Conservation (phyloP, 2,113 vertebrate genomes). For the Chaetodon trifascialis region DNA sequence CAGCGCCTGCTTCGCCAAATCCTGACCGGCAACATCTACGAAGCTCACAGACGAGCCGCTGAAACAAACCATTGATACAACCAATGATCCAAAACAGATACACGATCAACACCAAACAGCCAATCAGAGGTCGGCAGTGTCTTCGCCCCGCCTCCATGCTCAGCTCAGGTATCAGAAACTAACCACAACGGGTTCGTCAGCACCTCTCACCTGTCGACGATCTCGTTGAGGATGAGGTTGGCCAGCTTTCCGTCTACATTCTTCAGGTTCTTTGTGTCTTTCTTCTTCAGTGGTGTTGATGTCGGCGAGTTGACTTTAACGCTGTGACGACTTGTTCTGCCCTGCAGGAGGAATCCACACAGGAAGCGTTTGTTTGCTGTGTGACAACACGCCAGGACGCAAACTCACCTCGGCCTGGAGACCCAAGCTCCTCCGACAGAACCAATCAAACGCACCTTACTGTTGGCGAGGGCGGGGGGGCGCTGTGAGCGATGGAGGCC, state of each 20-base stretch:
- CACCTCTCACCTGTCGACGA: slow-evolving; percentile 24
- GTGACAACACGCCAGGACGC: too few species aligned
- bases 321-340: background rate
- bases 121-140: too few species aligned
- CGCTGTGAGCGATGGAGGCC: background rate
- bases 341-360: slow-evolving; percentile 1
- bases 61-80: background rate
- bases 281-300: background rate
- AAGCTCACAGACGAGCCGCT: slow-evolving; percentile 86
- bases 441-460: background rate
- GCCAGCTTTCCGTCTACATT: slow-evolving; percentile 15
- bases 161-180: too few species aligned
- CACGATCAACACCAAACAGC: background rate
- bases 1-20: slow-evolving; percentile 92
- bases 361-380: too few species aligned
- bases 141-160: too few species aligned
- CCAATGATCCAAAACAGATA: background rate
- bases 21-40: slow-evolving; percentile 91
- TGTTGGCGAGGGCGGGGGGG: background rate
- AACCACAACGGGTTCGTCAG: too few species aligned
- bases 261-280: background rate
- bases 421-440: too few species aligned
- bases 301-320: background rate
- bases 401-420: too few species aligned
- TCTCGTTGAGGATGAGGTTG: slow-evolving; percentile 21